These are phyloP conservation scores for Trogon surrucura DNA, from an alignment of 2,113 vertebrate species.

Conservation along the genomic window DNA sequence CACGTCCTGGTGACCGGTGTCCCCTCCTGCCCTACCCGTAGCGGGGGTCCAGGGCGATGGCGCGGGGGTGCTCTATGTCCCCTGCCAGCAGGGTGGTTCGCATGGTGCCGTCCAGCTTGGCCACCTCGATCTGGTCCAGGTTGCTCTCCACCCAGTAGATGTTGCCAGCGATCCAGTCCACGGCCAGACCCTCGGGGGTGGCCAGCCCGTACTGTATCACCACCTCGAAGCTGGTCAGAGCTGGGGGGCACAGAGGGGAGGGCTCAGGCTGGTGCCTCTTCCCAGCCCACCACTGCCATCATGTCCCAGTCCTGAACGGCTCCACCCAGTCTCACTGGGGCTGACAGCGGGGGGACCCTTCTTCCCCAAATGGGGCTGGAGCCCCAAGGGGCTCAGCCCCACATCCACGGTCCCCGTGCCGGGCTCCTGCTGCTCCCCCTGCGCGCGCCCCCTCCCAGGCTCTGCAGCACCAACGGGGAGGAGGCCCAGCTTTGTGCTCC, in stretches of 20 bases:
- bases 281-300: rapidly evolving
- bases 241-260: slow-evolving; percentile 59
- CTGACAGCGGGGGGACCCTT: rapidly evolving
- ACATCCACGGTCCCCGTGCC: rapidly evolving
- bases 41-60: slow-evolving; percentile 93
- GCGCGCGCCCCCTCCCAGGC: rapidly evolving
- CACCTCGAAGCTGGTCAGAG: slow-evolving; percentile 95
- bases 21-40: slow-evolving; percentile 81
- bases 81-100: slow-evolving; percentile 93
- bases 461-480: not conserved
- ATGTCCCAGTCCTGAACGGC: rapidly evolving
- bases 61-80: slow-evolving; percentile 94
- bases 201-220: slow-evolving; percentile 96
- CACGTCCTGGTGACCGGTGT: rapidly evolving
- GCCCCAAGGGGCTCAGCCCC: not conserved
- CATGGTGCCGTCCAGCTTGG: slow-evolving; percentile 94
- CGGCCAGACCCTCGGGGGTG: slow-evolving; percentile 93
- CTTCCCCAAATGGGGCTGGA: not conserved
- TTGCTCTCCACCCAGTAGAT: slow-evolving; percentile 99
- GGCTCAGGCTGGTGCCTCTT: not conserved
- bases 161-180: slow-evolving; percentile 98
- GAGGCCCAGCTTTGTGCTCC: slow-evolving; percentile 10
- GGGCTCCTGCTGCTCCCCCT: not conserved
- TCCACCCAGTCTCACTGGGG: not conserved
- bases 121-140: slow-evolving; percentile 98